Evolutionary conservation across 1,140 invertebrate species (phyloP), one percentile per base, ranked within the genome.

Genomic region (Habropoda laboriosa): DNA sequence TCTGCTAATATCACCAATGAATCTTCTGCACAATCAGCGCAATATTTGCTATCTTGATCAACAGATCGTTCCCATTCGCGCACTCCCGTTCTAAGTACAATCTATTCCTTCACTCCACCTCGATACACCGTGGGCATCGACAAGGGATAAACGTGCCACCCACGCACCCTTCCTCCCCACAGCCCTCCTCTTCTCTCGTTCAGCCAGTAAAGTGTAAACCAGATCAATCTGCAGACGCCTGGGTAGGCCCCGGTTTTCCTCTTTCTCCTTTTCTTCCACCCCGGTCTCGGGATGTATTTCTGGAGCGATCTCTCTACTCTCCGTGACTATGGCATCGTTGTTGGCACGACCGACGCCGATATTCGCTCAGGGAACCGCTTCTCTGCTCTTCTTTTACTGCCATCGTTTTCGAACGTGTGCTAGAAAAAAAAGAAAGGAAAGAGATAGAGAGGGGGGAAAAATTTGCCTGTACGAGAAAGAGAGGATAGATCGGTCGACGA

Each of bases 131-230:
- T 53, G 74, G n/a, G 76, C 71, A 85, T 86, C 81, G 75, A 75
- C 74, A 58, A 49, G 57, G 82, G 71, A 61, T 82, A 87, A 83
- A 86, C 84, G 80, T 67, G 80, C 83, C 86, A 86, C 85, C 85
- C 81, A 85, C 82, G 73, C 80, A 47, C 35, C 67, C 61, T 60
- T 55, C 40, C 45, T 67, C 60, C 58, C 32, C 60, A 55, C 27
- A 18, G 27, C 64, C 47, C 53, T 58, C 58, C 27, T 74, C 78
- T 76, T 79, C 53, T 79, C 79, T 73, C 67, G 83, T 87, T 51
- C 85, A 83, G 85, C 77, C 79, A 78, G 82, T 72, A 76, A 80
- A 87, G 86, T 87, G 86, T 88, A 88, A 88, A 88, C 86, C 85
- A 85, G 81, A 88, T 88, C 86, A 79, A 87, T 83, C 86, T 70